Percentiles rank a stretch among this genome's conserved stretches.
Conservation (phyloP, 2,113 vertebrate genomes). For the Gavialis gangeticus region DNA sequence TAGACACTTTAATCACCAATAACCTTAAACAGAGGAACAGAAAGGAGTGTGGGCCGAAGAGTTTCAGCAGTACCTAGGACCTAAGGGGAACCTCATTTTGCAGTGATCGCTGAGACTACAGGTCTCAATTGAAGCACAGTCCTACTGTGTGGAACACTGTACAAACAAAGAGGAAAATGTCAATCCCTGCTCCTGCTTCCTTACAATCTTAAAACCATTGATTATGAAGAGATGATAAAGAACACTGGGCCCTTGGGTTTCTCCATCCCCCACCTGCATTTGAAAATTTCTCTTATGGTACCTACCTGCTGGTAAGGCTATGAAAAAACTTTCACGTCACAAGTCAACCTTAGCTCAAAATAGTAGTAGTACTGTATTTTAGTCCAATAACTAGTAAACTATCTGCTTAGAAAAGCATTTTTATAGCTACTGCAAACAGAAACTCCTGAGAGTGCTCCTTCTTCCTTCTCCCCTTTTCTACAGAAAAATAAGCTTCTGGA, state of each 20-base stretch:
- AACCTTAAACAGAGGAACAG: neutral
- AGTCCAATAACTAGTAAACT: neutral
- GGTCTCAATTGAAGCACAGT: no score
- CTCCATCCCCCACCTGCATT: no score
- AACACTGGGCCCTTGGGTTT: no score
- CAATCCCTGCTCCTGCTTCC: no score
- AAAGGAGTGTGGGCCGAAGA: neutral
- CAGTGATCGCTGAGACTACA: no score
- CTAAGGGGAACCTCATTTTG: neutral
- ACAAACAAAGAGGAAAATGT: no score
- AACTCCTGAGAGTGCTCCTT: neutral
- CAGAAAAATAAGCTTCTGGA: neutral
- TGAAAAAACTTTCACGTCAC: no score
- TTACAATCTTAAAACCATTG: no score
- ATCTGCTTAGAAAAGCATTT: neutral
- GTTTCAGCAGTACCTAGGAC: neutral
- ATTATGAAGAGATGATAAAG: no score
- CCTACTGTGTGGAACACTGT: no score
- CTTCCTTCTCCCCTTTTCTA: neutral
- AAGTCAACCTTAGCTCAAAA: neutral
- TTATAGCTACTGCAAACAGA: accelerated
- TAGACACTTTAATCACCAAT: neutral
- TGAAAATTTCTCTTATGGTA: no score
- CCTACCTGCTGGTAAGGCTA: no score
- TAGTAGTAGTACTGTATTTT: neutral